phyloP scores from a whole-genome alignment of 23 tunicate genomes.

The Corella eumyota region DNA sequence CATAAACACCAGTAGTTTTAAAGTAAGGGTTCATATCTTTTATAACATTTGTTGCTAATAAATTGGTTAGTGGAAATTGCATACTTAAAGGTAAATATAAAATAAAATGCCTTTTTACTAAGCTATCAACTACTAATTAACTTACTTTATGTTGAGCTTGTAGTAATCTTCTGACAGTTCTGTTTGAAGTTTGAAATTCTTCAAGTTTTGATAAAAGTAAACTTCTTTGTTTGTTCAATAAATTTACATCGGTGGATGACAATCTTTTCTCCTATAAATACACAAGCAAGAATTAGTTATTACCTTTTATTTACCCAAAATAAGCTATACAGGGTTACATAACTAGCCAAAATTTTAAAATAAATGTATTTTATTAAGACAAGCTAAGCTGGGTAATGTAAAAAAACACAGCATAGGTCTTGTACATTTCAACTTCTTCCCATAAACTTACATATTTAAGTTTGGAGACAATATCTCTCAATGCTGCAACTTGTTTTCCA shows the following conservation, averaged over 20 bases:
- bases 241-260: conserved; percentile 33
- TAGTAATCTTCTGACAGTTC: conserved; percentile 36
- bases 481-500: conserved; percentile 66
- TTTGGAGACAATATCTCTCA: conserved; percentile 26
- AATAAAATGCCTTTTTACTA: no score
- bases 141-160: conserved; percentile 72
- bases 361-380: no score
- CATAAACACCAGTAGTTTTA: background rate
- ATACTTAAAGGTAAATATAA: background rate
- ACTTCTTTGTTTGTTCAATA: conserved; percentile 56
- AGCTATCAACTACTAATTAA: no score
- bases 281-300: background rate
- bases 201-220: conserved; percentile 44
- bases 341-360: no score
- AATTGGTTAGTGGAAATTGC: background rate
- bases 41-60: background rate
- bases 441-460: conserved; percentile 69
- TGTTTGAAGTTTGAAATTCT: conserved; percentile 62
- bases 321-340: no score
- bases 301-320: no score
- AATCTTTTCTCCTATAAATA: conserved; percentile 35
- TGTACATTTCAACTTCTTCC: no score
- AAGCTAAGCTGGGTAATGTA: no score
- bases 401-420: no score
- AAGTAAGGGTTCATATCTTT: background rate